These are phyloP conservation scores for Muscicapa comitata DNA, from an alignment of 2,797 vertebrate species.

Conservation along the genomic window DNA sequence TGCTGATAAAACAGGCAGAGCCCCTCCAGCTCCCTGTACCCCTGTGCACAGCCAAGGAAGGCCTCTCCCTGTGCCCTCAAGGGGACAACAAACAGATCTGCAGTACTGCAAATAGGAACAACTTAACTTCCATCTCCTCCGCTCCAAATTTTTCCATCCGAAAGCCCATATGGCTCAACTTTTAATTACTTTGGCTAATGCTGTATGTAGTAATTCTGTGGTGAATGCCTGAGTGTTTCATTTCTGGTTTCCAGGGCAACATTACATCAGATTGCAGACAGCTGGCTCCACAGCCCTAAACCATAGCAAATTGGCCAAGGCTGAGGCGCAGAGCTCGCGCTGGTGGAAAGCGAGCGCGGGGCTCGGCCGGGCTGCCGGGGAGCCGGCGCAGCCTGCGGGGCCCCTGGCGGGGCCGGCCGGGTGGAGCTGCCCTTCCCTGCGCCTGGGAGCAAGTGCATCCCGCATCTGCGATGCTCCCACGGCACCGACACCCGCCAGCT, in stretches of 20 bases:
- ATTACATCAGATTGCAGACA: slow-evolving; percentile 80
- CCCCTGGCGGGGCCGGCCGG: slow-evolving; percentile 48
- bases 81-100: slow-evolving; percentile 48
- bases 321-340: slow-evolving; percentile 58
- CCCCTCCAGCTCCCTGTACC: neutral
- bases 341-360: slow-evolving; percentile 67
- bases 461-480: slow-evolving; percentile 78
- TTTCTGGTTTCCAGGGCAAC: slow-evolving; percentile 85
- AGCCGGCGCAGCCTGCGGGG: slow-evolving; percentile 49
- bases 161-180: slow-evolving; percentile 76
- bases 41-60: neutral
- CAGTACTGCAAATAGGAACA: slow-evolving; percentile 67
- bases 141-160: slow-evolving; percentile 68
- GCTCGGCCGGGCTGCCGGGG: slow-evolving; percentile 35
- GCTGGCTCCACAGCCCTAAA: slow-evolving; percentile 77
- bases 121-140: slow-evolving; percentile 52
- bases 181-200: slow-evolving; percentile 80
- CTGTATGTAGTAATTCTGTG: slow-evolving; percentile 74
- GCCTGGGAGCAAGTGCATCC: slow-evolving; percentile 76
- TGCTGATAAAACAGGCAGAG: neutral
- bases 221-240: slow-evolving; percentile 78
- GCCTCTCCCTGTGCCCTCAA: neutral
- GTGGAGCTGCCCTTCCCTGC: slow-evolving; percentile 60
- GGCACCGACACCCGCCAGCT: slow-evolving; percentile 65
- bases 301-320: slow-evolving; percentile 78